Evolutionary conservation across 2,888 invertebrate genomes (phyloP), one percentile per base, ranked within the genome.

Genomic region (Cotesia congregata): DNA sequence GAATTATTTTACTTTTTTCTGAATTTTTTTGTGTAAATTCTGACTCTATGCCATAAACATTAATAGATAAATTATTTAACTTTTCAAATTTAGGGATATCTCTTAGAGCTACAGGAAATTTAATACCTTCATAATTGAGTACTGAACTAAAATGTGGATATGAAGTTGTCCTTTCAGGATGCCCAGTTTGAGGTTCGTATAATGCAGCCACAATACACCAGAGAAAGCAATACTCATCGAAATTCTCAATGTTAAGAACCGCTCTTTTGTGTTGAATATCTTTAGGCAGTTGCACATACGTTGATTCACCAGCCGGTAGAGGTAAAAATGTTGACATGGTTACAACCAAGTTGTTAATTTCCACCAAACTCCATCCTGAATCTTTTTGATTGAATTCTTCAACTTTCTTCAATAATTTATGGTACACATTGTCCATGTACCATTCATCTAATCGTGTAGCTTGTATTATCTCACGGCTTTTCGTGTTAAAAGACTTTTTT

Each of bases 261-360:
- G 41, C 41, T 7, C 5, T 6, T 7, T 41, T 41, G 7, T 7
- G 41, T 41, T 41, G 5, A 7, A 41, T 41, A 7, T 5, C 41
- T 7, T 5, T 41, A 6, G 41, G 41, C 7, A 41, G 41, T 9
- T 41, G 41, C 6, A 41, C 9, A 9, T 41, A 41, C 5, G 41
- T 41, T 41, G 81, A 81, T 5, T 74, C 39, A 7, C 78, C 78
- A 38, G 60, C 78, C 6, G 50, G 7, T 2, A 80, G 20, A 38
- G 82, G 80, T 9, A 67, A 68, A 76, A 80, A 79, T 77, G 77
- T 65, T 72, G 80, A 78, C 17, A 82, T 80, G 69, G 81, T 80
- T 5, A 81, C 68, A 7, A 69, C 72, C 61, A 81, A 74, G 72
- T 80, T 74, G 30, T 80, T 64, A 38, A 82, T 81, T 68, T 83